Evolutionary conservation across 2,888 invertebrate species (phyloP).

Genomic region (Epiblema foenella): DNA sequence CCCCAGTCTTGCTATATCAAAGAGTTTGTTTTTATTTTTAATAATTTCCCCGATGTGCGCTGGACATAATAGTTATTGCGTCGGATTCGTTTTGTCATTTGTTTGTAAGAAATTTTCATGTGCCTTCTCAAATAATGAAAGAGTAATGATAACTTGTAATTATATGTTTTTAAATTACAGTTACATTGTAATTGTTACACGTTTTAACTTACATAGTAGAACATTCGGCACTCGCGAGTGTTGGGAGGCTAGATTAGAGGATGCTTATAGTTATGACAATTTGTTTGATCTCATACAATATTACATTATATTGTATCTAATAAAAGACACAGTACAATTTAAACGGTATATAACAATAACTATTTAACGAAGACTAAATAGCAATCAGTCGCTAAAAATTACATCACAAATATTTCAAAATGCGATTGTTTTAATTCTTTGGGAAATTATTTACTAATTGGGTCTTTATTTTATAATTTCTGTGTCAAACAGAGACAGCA

Average conservation of each 20-base stretch:
- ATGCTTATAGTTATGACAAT: conserved; percentile 3
- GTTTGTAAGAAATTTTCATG: conserved; percentile 82
- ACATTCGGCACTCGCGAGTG: conserved; percentile 68
- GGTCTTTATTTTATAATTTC: too few species aligned
- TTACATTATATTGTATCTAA: too few species aligned
- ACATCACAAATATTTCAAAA: too few species aligned
- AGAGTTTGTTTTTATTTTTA: conserved; percentile 28
- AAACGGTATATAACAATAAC: too few species aligned
- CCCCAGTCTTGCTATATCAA: conserved; percentile 34
- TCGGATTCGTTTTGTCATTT: conserved; percentile 65
- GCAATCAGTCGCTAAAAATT: too few species aligned
- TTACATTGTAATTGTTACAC: conserved; percentile 74
- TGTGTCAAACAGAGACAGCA: too few species aligned
- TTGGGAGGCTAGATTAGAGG: conserved; percentile 55
- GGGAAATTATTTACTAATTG: too few species aligned
- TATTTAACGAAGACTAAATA: too few species aligned
- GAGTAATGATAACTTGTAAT: conserved; percentile 68
- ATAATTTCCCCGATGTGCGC: conserved; percentile 17
- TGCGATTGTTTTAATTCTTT: too few species aligned
- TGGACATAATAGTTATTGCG: conserved; percentile 42
- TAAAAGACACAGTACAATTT: too few species aligned
- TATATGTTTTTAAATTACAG: conserved; percentile 70
- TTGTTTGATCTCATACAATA: too few species aligned
- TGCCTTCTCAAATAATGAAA: conserved; percentile 81
- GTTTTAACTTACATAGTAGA: conserved; percentile 70